phyloP scores from a whole-genome alignment of 1,140 invertebrate genomes.

The Goniozus legneri region DNA sequence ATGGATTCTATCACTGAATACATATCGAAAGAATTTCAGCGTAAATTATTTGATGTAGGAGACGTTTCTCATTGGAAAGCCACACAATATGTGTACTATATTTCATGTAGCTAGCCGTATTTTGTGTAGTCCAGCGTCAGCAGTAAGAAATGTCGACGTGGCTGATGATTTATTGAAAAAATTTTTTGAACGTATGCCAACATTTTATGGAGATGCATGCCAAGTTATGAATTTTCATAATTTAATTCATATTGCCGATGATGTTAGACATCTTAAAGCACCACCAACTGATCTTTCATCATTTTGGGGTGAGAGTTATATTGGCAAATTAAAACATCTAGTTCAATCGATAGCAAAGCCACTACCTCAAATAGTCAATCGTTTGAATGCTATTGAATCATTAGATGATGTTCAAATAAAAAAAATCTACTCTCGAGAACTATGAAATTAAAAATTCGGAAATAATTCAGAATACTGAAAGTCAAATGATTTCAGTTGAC shows the following conservation, averaged over 20 bases:
- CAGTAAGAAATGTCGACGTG: neutral
- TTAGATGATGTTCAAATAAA: neutral
- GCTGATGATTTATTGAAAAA: neutral
- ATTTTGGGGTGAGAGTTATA: neutral
- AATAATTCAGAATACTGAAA: neutral
- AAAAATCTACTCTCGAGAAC: neutral
- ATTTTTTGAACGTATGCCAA: neutral
- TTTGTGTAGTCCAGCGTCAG: conserved; percentile 8
- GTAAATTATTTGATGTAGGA: conserved; percentile 10
- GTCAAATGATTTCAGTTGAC: neutral
- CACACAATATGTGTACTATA: conserved; percentile 16
- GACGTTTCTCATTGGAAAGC: conserved; percentile 20
- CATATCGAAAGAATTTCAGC: conserved; percentile 18
- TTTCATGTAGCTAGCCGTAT: conserved; percentile 15
- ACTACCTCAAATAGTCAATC: neutral
- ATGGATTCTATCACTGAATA: conserved; percentile 7
- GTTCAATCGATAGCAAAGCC: neutral
- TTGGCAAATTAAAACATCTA: neutral
- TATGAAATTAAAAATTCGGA: neutral
- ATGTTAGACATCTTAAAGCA: conserved; percentile 1
- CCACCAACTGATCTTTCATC: neutral
- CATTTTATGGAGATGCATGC: neutral
- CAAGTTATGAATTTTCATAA: neutral
- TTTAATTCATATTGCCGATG: conserved; percentile 4
- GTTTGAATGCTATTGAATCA: neutral